Conservation (phyloP, 2,797 vertebrate genomes). For the Cyclura pinguis region DNA sequence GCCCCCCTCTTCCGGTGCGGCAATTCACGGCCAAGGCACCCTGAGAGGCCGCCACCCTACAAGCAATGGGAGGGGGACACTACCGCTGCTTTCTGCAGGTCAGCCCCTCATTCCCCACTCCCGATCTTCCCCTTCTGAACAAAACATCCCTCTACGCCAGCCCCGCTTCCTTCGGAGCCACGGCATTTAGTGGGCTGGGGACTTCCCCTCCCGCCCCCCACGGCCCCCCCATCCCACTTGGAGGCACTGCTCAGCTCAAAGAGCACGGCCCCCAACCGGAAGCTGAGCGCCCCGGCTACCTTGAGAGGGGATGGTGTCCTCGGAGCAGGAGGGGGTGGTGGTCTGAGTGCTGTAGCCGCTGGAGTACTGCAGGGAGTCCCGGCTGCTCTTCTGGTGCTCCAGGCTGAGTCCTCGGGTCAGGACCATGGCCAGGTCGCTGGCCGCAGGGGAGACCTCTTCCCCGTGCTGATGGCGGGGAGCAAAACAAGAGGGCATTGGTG, state of each 20-base stretch:
- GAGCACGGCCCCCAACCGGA: neutral
- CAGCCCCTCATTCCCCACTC: neutral
- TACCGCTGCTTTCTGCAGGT: neutral
- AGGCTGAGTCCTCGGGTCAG: slow-evolving; percentile 93
- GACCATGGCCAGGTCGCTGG: slow-evolving; percentile 96
- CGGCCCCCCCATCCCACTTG: too few species aligned
- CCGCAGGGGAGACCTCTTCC: slow-evolving; percentile 92
- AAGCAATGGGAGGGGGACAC: too few species aligned
- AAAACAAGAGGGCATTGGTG: neutral
- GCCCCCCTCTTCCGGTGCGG: too few species aligned
- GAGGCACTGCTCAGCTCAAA: too few species aligned
- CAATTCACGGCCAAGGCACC: too few species aligned
- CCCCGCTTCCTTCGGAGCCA: too few species aligned
- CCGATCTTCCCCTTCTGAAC: neutral
- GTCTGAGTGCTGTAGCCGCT: slow-evolving; percentile 97
- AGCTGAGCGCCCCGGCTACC: slow-evolving; percentile 75
- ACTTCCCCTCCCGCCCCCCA: neutral
- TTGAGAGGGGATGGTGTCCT: slow-evolving; percentile 98
- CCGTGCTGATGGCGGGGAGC: slow-evolving; percentile 82
- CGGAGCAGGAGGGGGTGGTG: slow-evolving; percentile 95
- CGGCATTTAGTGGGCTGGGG: neutral
- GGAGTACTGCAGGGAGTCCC: slow-evolving; percentile 95
- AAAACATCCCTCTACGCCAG: too few species aligned
- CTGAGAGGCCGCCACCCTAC: neutral
- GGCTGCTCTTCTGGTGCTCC: slow-evolving; percentile 96